These are phyloP conservation scores for Prochilodus magdalenae DNA, from an alignment of 2,113 vertebrate genomes.

Conservation along the genomic window DNA sequence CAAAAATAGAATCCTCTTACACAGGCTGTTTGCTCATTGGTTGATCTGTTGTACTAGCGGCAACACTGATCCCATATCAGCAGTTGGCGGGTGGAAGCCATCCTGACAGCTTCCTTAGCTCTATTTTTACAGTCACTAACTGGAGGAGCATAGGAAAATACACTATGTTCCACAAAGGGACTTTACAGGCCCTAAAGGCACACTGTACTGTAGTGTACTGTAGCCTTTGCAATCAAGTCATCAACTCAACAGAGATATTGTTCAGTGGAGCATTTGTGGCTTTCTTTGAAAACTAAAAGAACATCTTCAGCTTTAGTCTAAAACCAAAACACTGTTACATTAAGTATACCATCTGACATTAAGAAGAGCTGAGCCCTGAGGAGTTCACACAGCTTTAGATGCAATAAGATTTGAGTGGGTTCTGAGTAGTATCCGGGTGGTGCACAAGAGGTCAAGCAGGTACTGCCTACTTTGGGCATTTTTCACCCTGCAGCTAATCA, in stretches of 20 bases:
- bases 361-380: not conserved
- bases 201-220: not conserved
- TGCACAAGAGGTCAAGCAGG: not conserved
- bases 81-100: conserved; percentile 21
- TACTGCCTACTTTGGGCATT: not conserved
- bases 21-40: conserved; percentile 59
- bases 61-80: conserved; percentile 52
- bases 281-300: not conserved
- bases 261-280: not conserved
- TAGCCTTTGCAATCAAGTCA: not conserved
- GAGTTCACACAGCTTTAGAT: not conserved
- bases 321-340: not conserved
- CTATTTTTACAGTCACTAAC: conserved; percentile 26
- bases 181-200: not conserved
- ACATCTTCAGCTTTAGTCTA: not conserved
- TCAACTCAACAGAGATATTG: not conserved
- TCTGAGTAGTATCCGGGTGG: not conserved
- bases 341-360: not conserved
- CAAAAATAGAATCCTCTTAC: conserved; percentile 69
- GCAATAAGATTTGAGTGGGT: not conserved
- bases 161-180: not conserved
- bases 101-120: conserved; percentile 22
- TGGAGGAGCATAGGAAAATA: conserved; percentile 2
- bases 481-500: conserved; percentile 23
- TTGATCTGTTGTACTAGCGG: conserved; percentile 44